Evolutionary conservation across 2,797 vertebrate genomes (phyloP).

Genomic region (Hylomyscus alleni): DNA sequence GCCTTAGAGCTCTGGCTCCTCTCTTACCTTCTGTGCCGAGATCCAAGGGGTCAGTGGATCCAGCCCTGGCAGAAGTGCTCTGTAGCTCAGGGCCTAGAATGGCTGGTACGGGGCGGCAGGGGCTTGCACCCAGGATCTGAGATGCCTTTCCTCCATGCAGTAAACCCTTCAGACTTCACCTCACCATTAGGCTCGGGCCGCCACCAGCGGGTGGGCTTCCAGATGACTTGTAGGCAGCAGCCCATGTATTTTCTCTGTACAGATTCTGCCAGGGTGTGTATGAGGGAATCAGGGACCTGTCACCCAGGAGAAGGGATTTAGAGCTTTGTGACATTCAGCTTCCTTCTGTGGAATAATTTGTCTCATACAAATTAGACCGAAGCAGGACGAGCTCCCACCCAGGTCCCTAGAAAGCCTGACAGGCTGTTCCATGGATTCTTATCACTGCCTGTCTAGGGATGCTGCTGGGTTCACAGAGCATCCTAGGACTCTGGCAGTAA

Average conservation of each 20-base stretch:
- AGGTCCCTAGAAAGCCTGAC: not conserved
- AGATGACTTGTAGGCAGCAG: not conserved
- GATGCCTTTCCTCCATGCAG: too few species aligned
- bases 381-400: not conserved
- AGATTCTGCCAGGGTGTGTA: rapidly evolving
- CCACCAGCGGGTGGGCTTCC: not conserved
- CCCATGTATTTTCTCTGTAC: not conserved
- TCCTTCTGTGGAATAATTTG: not conserved
- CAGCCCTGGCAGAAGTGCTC: not conserved
- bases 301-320: rapidly evolving
- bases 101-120: not conserved
- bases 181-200: not conserved
- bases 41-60: rapidly evolving
- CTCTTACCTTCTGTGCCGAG: not conserved
- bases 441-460: not conserved
- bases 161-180: not conserved
- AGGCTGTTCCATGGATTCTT: not conserved
- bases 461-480: not conserved
- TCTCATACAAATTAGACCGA: rapidly evolving
- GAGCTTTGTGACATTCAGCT: not conserved
- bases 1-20: not conserved
- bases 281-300: not conserved
- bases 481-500: not conserved
- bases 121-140: not conserved
- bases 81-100: not conserved